These are phyloP conservation scores for Nematolebias whitei DNA, from an alignment of 2,113 vertebrate species.

Conservation along the genomic window DNA sequence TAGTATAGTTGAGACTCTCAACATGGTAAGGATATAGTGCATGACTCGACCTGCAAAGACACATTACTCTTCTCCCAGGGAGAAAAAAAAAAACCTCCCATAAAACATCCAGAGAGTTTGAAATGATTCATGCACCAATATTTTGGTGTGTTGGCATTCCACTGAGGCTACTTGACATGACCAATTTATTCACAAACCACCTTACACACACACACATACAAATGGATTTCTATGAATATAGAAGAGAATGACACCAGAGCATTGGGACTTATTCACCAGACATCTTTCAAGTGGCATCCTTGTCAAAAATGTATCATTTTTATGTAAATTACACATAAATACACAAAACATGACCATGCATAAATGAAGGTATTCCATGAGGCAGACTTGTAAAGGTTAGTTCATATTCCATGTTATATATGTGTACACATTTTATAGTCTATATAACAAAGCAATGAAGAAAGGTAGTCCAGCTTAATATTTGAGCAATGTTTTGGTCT, in stretches of 20 bases:
- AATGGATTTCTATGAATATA: conserved; percentile 4
- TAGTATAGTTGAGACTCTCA: conserved; percentile 7
- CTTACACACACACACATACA: not conserved
- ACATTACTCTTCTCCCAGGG: not conserved
- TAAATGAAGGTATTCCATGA: conserved; percentile 6
- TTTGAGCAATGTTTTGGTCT: not conserved
- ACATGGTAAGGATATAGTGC: conserved; percentile 12
- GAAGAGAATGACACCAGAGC: conserved; percentile 13
- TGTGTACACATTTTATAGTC: not conserved
- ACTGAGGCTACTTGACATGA: conserved; percentile 17
- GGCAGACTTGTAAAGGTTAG: conserved; percentile 9
- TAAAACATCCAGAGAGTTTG: conserved; percentile 13
- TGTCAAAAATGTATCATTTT: conserved; percentile 20
- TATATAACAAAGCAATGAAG: not conserved
- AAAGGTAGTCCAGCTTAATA: not conserved
- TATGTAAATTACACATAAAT: conserved; percentile 32
- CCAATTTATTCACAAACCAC: conserved; percentile 23
- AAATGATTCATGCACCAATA: conserved; percentile 22
- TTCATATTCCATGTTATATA: conserved; percentile 1
- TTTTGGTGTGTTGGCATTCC: conserved; percentile 20
- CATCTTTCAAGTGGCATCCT: conserved; percentile 28
- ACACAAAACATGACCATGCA: conserved; percentile 11
- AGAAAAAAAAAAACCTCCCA: not conserved
- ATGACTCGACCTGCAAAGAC: conserved; percentile 8
- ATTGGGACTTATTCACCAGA: conserved; percentile 2